Evolutionary conservation across 1,140 invertebrate species (phyloP), one percentile per base, ranked within the genome.

Genomic region (Nomia melanderi): DNA sequence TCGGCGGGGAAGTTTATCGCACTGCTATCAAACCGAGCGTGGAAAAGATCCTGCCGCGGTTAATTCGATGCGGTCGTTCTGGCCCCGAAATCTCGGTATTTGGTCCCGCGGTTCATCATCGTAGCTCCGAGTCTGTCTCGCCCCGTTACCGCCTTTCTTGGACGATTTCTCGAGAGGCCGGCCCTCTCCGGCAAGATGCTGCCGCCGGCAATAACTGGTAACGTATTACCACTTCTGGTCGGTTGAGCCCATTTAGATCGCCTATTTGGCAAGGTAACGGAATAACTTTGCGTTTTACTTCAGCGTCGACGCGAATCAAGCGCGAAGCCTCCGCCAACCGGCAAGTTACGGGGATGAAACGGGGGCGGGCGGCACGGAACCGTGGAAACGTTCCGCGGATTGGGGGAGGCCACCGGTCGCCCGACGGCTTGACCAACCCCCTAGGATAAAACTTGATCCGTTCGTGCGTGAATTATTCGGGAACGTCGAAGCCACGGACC

Each of bases 151-250:
- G 27, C 60, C 77, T 54, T 73, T 70, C 77, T 73, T 73, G 71
- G 70, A 50, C 71, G 75, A 50, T 27, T 67, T 63, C 78, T 82
- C 60, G 75, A 78, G 76, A 79, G 81, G 78, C 56, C 31, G 66
- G 71, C 65, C 41, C 17, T 74, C 56, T 83, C 71, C 79, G 81
- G 83, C 86, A 87, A 88, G 87, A 88, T 86, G 87, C 86, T 86
- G 86, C 87, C 83, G 83, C 79, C 71, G 85, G 86, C 86, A 88
- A 88, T 88, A 88, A 88, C 87, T 76, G 86, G 84, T 88, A 88
- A 88, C 87, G 85, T 88, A 88, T 88, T 87, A 87, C 87, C 87
- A 87, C 87, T 88, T 88, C 86, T 88, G 84, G 84, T 87, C 86
- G 85, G 86, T 86, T 86, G 86, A 88, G 80, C 87, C 86, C 87